phyloP scores from a whole-genome alignment of 1,140 invertebrate genomes.

The Venturia canescens region DNA sequence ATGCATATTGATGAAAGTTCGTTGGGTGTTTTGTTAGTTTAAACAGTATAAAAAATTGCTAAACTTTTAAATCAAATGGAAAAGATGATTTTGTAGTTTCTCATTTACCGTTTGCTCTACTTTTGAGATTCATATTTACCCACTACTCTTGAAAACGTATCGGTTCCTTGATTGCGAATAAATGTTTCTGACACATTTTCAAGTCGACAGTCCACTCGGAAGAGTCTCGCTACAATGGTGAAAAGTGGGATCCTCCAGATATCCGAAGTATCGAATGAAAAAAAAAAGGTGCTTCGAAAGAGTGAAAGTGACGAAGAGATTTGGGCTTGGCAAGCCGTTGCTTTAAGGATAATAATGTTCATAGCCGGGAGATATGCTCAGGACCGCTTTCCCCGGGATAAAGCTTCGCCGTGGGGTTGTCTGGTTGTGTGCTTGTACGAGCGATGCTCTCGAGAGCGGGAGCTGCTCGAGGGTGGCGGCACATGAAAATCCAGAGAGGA shows the following conservation, averaged over 20 bases:
- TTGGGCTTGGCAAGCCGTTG: background rate
- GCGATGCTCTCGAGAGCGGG: conserved; percentile 27
- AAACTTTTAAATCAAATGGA: too few species aligned
- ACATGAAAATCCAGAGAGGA: conserved; percentile 10
- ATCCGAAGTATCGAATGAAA: background rate
- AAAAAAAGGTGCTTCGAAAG: background rate
- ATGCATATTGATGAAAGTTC: too few species aligned
- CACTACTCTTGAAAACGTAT: background rate
- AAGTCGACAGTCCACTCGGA: background rate
- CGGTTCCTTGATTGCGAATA: background rate
- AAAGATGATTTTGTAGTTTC: too few species aligned
- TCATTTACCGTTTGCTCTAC: too few species aligned
- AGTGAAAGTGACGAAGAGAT: conserved; percentile 1
- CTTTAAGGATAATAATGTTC: conserved; percentile 24
- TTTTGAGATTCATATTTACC: too few species aligned
- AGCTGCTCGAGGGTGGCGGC: conserved; percentile 17
- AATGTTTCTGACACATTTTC: conserved; percentile 20
- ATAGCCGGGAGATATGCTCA: conserved; percentile 15
- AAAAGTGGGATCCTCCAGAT: background rate
- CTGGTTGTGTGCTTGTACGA: background rate
- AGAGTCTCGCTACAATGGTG: background rate
- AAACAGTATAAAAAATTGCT: too few species aligned
- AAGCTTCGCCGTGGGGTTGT: conserved; percentile 32
- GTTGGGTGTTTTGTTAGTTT: too few species aligned
- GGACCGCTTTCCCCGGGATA: conserved; percentile 17